A percentile compares a stretch with the other conserved stretches of the same genome.
Evolutionary conservation across 2,797 vertebrate species (phyloP).

Genomic region (Synaphobranchus kaupii): DNA sequence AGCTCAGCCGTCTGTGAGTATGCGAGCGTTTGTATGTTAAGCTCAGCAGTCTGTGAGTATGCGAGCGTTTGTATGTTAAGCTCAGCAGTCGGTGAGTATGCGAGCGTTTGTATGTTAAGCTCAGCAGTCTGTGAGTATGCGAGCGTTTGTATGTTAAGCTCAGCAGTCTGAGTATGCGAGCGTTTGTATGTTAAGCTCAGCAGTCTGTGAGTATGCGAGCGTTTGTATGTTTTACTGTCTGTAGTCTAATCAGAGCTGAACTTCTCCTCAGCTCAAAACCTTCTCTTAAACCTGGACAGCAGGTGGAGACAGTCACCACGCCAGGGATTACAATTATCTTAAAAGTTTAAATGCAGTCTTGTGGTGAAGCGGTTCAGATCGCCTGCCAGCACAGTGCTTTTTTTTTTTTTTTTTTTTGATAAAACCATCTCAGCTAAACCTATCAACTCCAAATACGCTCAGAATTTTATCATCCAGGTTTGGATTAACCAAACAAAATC

Average conservation of each 20-base stretch:
- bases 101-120: no score
- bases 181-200: no score
- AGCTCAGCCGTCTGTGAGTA: constrained; percentile 86
- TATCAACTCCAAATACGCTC: background rate
- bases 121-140: constrained; percentile 84
- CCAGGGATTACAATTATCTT: background rate
- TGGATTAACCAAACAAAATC: background rate
- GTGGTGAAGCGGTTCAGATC: background rate
- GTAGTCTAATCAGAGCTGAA: no score
- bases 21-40: no score
- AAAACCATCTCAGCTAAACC: background rate
- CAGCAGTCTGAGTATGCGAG: constrained; percentile 79
- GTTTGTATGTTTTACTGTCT: background rate
- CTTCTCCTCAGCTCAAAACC: background rate
- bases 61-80: no score
- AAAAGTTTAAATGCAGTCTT: background rate
- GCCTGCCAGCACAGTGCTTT: background rate
- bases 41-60: constrained; percentile 85
- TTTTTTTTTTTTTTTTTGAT: background rate
- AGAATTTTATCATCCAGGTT: background rate
- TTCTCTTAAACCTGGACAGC: background rate
- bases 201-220: constrained; percentile 80
- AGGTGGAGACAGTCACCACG: background rate
- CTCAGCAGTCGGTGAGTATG: constrained; percentile 84
- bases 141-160: no score